These are phyloP conservation scores for Ormyrus rosae DNA, from an alignment of 2,888 invertebrate species.

Conservation along the genomic window DNA sequence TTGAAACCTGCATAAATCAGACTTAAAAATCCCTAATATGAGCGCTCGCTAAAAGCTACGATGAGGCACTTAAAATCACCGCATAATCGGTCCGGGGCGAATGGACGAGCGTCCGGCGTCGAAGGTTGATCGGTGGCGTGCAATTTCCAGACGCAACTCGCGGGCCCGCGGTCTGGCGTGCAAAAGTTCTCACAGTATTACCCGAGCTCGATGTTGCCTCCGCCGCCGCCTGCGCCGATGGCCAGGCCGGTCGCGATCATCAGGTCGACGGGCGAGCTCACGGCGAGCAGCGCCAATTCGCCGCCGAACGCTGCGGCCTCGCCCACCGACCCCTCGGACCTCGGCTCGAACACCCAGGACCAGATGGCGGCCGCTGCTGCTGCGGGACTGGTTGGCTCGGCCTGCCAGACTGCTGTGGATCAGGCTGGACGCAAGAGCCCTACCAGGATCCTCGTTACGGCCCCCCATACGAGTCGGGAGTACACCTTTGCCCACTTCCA, in stretches of 20 bases:
- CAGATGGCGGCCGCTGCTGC: slow-evolving; percentile 71
- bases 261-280: slow-evolving; percentile 86
- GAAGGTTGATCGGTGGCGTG: slow-evolving; percentile 74
- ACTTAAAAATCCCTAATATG: not conserved
- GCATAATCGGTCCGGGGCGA: slow-evolving; percentile 63
- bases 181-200: slow-evolving; percentile 87
- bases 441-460: slow-evolving; percentile 75
- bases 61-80: not conserved
- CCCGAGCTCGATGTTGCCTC: slow-evolving; percentile 94
- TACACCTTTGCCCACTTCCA: slow-evolving; percentile 96
- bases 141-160: slow-evolving; percentile 77
- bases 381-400: slow-evolving; percentile 74
- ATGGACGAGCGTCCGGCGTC: slow-evolving; percentile 68
- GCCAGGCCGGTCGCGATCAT: slow-evolving; percentile 97
- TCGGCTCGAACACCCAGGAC: slow-evolving; percentile 65
- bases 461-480: slow-evolving; percentile 80
- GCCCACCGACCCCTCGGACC: slow-evolving; percentile 72
- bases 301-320: slow-evolving; percentile 77
- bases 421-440: slow-evolving; percentile 72
- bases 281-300: slow-evolving; percentile 81
- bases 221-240: slow-evolving; percentile 96
- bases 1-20: not conserved
- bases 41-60: not conserved
- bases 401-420: slow-evolving; percentile 71
- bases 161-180: slow-evolving; percentile 75